A percentile compares a stretch with the other conserved stretches of the same genome.
Conservation (phyloP, 2,113 vertebrate species). For the Thalassarche chlororhynchos region DNA sequence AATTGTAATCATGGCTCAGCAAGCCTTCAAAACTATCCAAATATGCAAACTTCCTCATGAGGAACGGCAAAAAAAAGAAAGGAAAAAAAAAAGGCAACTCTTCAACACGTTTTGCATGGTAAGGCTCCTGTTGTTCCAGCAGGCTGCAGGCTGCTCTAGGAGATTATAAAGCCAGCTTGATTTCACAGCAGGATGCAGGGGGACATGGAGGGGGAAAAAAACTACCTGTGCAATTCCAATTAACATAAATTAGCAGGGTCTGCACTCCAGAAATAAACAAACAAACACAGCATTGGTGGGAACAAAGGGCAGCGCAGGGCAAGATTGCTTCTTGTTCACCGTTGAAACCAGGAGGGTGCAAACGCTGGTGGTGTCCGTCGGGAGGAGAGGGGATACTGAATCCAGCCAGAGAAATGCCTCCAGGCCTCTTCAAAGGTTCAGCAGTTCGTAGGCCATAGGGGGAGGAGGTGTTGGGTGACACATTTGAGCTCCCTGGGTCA, state of each 20-base stretch:
- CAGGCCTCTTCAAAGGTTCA: not conserved
- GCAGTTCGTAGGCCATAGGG: fast-evolving
- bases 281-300: not conserved
- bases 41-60: not conserved
- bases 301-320: not conserved
- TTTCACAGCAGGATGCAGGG: not conserved
- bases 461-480: not conserved
- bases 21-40: not conserved
- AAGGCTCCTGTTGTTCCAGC: not conserved
- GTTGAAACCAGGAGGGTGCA: not conserved
- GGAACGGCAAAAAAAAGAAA: not conserved
- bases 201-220: not conserved
- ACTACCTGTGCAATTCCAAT: not conserved
- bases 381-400: not conserved
- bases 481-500: not conserved
- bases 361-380: fast-evolving
- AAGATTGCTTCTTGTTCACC: not conserved
- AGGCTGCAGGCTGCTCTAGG: not conserved
- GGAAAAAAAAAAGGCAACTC: not conserved
- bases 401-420: not conserved
- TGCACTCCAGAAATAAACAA: not conserved
- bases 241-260: not conserved
- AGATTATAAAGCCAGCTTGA: not conserved
- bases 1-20: not conserved
- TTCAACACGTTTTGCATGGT: not conserved